Percentiles rank a stretch among this genome's conserved stretches.
Evolutionary conservation across 2,797 vertebrate genomes (phyloP).

Genomic region (Sebastes matsubarae): DNA sequence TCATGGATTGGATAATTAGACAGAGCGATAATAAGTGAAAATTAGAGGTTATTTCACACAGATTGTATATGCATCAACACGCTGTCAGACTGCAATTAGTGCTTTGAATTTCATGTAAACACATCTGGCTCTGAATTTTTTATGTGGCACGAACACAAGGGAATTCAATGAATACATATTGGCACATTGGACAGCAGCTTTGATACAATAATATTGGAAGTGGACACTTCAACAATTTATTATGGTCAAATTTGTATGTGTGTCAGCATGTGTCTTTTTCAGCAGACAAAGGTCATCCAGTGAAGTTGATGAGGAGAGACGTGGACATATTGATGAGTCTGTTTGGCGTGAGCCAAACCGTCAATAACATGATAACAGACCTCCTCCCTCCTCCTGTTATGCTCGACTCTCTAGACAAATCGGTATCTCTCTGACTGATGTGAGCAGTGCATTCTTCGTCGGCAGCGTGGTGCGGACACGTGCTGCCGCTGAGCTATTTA

Average conservation of each 20-base stretch:
- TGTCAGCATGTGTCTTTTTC: background rate
- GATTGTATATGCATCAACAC: background rate
- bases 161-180: background rate
- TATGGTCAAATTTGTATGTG: background rate
- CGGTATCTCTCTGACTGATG: conserved; percentile 21
- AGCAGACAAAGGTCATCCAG: background rate
- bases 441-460: conserved; percentile 44
- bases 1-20: background rate
- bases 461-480: conserved; percentile 62
- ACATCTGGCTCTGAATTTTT: background rate
- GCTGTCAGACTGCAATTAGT: background rate
- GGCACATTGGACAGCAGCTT: background rate
- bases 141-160: background rate
- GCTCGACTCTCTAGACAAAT: conserved; percentile 40
- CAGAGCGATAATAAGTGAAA: background rate
- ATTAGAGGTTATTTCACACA: background rate
- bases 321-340: conserved; percentile 9
- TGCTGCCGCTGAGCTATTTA: conserved; percentile 80
- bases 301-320: conserved; percentile 8
- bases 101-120: background rate
- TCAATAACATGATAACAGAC: background rate
- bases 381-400: background rate
- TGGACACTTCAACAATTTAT: background rate
- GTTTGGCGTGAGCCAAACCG: background rate
- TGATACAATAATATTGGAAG: background rate